Percentiles rank a stretch among this genome's conserved stretches.
Evolutionary conservation across 2,888 invertebrate species (phyloP).

Genomic region (Rapana venosa): DNA sequence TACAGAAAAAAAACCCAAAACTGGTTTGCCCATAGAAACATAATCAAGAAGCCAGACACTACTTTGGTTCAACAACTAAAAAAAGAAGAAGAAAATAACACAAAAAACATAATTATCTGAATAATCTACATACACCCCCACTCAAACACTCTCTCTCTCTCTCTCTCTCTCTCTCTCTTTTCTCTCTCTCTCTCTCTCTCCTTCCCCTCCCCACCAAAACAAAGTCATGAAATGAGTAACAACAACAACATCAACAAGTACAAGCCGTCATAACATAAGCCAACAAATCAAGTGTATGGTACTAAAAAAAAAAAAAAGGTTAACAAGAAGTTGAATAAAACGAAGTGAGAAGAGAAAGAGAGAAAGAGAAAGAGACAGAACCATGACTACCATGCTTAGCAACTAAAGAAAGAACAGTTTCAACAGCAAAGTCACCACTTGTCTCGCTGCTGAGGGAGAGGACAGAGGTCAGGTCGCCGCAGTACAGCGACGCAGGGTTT

Average conservation of each 20-base stretch:
- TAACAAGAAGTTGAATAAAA: not conserved
- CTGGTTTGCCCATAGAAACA: too few relatives aligned
- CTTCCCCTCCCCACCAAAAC: too few relatives aligned
- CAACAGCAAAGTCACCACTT: slow-evolving; percentile 29
- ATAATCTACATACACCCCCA: too few relatives aligned
- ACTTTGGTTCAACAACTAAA: too few relatives aligned
- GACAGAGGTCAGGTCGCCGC: not conserved
- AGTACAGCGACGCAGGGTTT: not conserved
- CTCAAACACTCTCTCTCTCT: too few relatives aligned
- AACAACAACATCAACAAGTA: not conserved
- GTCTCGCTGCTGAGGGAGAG: not conserved
- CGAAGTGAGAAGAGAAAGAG: not conserved
- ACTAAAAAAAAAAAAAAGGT: not conserved
- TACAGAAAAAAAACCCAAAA: too few relatives aligned
- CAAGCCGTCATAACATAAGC: not conserved
- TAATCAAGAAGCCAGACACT: too few relatives aligned
- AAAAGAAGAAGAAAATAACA: too few relatives aligned
- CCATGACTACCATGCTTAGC: slow-evolving; percentile 24
- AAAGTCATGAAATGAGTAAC: too few relatives aligned
- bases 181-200: too few relatives aligned
- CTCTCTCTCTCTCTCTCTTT: too few relatives aligned
- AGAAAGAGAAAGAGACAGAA: not conserved
- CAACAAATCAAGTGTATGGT: not conserved
- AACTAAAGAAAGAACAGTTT: not conserved
- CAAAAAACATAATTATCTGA: too few relatives aligned